Conservation (phyloP, 2,888 invertebrate species). For the Ornithoptera alexandrae region DNA sequence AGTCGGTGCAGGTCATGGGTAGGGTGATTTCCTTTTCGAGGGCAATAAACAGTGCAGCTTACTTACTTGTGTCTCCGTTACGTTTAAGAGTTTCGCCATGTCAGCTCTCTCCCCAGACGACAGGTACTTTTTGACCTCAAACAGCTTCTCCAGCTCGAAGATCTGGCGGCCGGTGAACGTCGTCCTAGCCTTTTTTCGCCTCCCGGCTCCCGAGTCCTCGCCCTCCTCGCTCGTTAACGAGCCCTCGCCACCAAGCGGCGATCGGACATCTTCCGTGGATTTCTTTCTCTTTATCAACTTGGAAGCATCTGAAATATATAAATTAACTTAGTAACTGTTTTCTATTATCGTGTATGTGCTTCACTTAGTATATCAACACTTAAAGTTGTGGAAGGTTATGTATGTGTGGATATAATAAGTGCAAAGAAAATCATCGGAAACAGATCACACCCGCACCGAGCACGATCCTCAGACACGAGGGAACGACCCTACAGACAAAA, state of each 20-base stretch:
- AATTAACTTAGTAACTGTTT: not conserved
- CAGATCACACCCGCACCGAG: too few relatives aligned
- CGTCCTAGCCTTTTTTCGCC: conserved; percentile 94
- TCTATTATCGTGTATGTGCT: not conserved
- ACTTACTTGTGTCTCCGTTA: conserved; percentile 98
- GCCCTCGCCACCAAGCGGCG: conserved; percentile 68
- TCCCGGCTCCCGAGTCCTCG: conserved; percentile 79
- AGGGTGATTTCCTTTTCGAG: too few relatives aligned
- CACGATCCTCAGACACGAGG: too few relatives aligned
- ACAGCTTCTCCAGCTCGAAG: conserved; percentile 97
- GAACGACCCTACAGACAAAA: too few relatives aligned
- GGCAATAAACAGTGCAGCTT: conserved; percentile 42
- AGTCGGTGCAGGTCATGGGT: too few relatives aligned
- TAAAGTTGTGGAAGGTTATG: too few relatives aligned
- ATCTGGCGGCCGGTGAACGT: conserved; percentile 98
- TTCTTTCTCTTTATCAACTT: conserved; percentile 72
- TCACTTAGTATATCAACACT: too few relatives aligned
- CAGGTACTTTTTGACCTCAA: conserved; percentile 97
- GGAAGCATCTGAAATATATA: conserved; percentile 54
- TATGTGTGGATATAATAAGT: too few relatives aligned
- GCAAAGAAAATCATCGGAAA: too few relatives aligned
- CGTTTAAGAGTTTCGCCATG: conserved; percentile 95
- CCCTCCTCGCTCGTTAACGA: conserved; percentile 72
- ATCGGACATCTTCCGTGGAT: conserved; percentile 68
- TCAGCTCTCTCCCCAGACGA: conserved; percentile 96